Conservation (phyloP, 2,113 vertebrate species). For the Ploceus nigricollis region DNA sequence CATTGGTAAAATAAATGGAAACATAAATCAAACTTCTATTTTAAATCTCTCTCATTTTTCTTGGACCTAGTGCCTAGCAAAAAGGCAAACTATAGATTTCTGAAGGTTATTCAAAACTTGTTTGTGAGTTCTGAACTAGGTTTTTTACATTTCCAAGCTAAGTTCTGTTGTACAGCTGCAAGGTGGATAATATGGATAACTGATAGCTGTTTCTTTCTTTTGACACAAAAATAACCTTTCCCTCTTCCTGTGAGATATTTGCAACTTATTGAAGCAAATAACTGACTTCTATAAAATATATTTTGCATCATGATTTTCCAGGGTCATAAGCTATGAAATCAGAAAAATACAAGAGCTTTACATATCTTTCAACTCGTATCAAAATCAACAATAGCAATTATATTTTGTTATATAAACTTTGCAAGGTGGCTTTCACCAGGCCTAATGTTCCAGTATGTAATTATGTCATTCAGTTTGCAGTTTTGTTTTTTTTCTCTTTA, state of each 20-base stretch:
- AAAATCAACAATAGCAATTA: neutral
- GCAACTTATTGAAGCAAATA: neutral
- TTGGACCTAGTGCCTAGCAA: neutral
- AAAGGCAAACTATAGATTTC: neutral
- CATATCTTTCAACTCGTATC: neutral
- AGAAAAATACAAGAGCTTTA: neutral
- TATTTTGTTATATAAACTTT: neutral
- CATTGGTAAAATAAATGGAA: neutral
- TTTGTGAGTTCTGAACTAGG: neutral
- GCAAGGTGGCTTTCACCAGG: neutral
- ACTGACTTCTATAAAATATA: neutral
- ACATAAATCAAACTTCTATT: constrained; percentile 5
- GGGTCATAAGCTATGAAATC: neutral
- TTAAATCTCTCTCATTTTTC: neutral
- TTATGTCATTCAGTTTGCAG: neutral
- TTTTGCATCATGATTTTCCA: neutral
- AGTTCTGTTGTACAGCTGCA: neutral
- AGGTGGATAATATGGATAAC: neutral
- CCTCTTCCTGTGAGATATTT: neutral
- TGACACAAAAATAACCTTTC: neutral
- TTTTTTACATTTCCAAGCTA: neutral
- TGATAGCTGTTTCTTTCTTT: neutral
- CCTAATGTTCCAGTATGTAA: neutral
- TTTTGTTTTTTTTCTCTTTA: neutral
- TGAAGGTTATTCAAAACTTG: constrained; percentile 10